Evolutionary conservation across 2,797 vertebrate species (phyloP).

Genomic region (Pseudomugil gertrudae): DNA sequence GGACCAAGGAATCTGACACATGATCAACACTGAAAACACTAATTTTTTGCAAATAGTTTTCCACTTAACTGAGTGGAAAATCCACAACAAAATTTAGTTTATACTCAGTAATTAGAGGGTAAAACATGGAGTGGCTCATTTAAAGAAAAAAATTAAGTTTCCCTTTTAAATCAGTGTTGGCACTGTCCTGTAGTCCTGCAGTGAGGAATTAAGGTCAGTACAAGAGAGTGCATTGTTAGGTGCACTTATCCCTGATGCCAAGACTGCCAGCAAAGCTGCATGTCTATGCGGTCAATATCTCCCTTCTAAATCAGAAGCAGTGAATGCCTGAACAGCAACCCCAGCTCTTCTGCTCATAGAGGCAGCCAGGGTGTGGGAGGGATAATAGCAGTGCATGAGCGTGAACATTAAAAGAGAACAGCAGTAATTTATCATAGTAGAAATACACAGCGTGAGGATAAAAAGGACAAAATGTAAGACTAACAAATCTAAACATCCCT

Average conservation of each 20-base stretch:
- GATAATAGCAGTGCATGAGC: background rate
- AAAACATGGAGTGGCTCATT: no score
- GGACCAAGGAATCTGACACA: background rate
- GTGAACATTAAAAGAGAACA: slow-evolving; percentile 8
- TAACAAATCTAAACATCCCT: background rate
- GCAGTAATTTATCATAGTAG: background rate
- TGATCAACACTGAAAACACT: background rate
- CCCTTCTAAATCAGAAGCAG: slow-evolving; percentile 45
- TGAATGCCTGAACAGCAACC: slow-evolving; percentile 41
- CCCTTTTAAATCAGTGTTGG: slow-evolving; percentile 44
- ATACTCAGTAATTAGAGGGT: background rate
- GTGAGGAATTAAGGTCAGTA: slow-evolving; percentile 86
- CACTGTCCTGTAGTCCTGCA: slow-evolving; percentile 56
- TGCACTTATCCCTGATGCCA: slow-evolving; percentile 73
- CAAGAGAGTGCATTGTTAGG: slow-evolving; percentile 69
- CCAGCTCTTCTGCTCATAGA: slow-evolving; percentile 56
- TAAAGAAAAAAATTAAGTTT: no score
- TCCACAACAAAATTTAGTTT: slow-evolving; percentile 11
- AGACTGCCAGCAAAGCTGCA: slow-evolving; percentile 60
- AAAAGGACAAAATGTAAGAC: background rate
- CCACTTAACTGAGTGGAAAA: slow-evolving; percentile 25
- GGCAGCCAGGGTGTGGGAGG: slow-evolving; percentile 15
- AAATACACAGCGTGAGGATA: background rate
- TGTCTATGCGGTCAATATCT: slow-evolving; percentile 52
- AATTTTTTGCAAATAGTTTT: slow-evolving; percentile 23